These are phyloP conservation scores for Rhorus exstirpatorius DNA, from an alignment of 2,888 invertebrate species.

Conservation along the genomic window DNA sequence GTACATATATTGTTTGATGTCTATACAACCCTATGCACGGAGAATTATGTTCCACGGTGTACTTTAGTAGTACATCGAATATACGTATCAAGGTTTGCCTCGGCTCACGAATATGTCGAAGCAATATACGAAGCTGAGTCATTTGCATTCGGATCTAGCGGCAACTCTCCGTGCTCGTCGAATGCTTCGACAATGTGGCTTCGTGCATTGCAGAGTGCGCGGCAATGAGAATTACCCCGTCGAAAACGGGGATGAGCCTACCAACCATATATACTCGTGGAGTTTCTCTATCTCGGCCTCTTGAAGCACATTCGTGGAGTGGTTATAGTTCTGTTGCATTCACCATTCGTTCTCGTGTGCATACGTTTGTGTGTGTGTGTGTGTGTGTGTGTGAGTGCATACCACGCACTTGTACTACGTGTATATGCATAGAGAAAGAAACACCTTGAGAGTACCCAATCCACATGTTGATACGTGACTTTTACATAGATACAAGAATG, in stretches of 20 bases:
- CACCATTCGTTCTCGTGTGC: background rate
- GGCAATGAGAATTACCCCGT: conserved; percentile 41
- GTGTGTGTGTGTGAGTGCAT: background rate
- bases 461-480: background rate
- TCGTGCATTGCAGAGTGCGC: conserved; percentile 36
- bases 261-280: conserved; percentile 20
- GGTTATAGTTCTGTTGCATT: conserved; percentile 40
- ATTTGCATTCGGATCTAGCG: conserved; percentile 61
- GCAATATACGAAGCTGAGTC: conserved; percentile 49
- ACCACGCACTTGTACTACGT: background rate
- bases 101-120: conserved; percentile 55
- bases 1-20: background rate
- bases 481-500: conserved; percentile 13
- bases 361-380: no score
- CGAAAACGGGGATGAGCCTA: conserved; percentile 16
- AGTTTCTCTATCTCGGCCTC: conserved; percentile 36
- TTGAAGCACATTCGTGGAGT: conserved; percentile 41
- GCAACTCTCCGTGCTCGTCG: conserved; percentile 34
- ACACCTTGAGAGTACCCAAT: background rate
- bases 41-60: conserved; percentile 3
- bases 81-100: conserved; percentile 41
- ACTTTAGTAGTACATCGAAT: conserved; percentile 34
- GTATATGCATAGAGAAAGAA: background rate
- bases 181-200: conserved; percentile 60
- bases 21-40: background rate